Base-by-base conservation (phyloP, 64 coral and sea anemone species). In the Actinia tenebrosa region DNA sequence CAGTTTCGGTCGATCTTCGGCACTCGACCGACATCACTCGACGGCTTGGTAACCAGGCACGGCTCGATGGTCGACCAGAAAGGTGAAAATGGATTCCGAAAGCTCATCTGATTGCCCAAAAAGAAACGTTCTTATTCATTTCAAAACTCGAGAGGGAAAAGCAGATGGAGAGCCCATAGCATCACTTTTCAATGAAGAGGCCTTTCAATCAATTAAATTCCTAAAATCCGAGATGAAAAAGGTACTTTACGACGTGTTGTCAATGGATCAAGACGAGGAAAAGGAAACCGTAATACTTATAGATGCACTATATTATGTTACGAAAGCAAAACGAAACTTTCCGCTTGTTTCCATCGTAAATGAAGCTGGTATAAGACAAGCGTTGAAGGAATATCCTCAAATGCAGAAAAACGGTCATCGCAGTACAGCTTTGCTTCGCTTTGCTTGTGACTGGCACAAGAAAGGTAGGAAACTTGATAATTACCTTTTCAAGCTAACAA, bases 401-500 rank as follows among this genome's bases (percentile, higher is more conserved):
- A 60, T 59, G n/a, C 83, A 84, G 44, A 53, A 58, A 18, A 84
- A 84, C 23, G 83, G 83, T 2, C 83, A 62, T 18, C 53, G 53
- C 13, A 59, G 53, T 30, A 59, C 26, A 58, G 52, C 83, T 7
- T 18, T n/a, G 17, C 52, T 84, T 6, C 1, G 50, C 7, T 58
- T 84, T 16, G 53, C 83, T 7, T 84, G 83, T 22, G 83, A 84
- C 50, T 84, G 83, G 83, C 83, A 84, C 18, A 17, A 20, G 83
- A 60, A 27, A 84, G 83, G 83, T 84, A n/a, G n/a, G n/a, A n/a
- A n/a, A n/a, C n/a, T n/a, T n/a, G n/a, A n/a, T n/a, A n/a, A n/a
- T n/a, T n/a, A n/a, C n/a, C n/a, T n/a, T n/a, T n/a, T n/a, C n/a
- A n/a, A n/a, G n/a, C n/a, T n/a, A n/a, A n/a, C n/a, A n/a, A n/a